phyloP scores from a whole-genome alignment of 1,140 invertebrate species.

The Drosophila rhopaloa region DNA sequence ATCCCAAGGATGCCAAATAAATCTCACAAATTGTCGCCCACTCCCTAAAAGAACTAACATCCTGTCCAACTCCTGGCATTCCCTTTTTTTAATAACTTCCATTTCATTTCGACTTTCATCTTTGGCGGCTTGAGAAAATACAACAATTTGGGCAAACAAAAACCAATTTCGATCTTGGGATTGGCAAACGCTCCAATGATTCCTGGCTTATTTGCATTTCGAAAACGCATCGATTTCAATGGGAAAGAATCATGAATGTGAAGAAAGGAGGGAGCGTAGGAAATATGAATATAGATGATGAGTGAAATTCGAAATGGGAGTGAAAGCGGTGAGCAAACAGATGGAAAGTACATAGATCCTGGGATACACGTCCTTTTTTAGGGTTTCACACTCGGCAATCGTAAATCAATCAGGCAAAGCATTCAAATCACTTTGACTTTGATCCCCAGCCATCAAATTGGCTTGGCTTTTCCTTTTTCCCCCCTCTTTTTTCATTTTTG shows the following conservation, averaged over 20 bases:
- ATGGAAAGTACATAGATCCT: constrained; percentile 9
- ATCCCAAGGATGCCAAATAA: no score
- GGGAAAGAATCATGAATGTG: constrained; percentile 38
- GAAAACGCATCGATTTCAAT: constrained; percentile 67
- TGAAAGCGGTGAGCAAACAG: constrained; percentile 49
- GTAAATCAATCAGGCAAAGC: constrained; percentile 72
- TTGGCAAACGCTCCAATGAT: constrained; percentile 18
- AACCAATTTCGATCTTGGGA: constrained; percentile 33
- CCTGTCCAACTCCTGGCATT: constrained; percentile 30
- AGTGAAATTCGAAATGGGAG: constrained; percentile 66
- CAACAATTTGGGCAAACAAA: constrained; percentile 69
- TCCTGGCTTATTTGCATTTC: constrained; percentile 64
- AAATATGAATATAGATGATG: constrained; percentile 61
- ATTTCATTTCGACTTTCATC: constrained; percentile 54
- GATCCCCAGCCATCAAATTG: constrained; percentile 41
- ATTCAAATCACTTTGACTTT: constrained; percentile 45
- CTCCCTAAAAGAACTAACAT: constrained; percentile 28
- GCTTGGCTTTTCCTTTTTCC: constrained; percentile 45
- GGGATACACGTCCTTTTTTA: constrained; percentile 2
- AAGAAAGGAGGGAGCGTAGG: background rate
- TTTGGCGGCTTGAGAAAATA: constrained; percentile 65
- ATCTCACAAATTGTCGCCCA: background rate
- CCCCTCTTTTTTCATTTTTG: constrained; percentile 10
- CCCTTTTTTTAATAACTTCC: background rate
- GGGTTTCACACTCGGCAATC: constrained; percentile 12